A percentile compares a stretch with the other conserved stretches of the same genome.
phyloP scores from a whole-genome alignment of 2,797 vertebrate species.

The Pyrrhura leucotis region DNA sequence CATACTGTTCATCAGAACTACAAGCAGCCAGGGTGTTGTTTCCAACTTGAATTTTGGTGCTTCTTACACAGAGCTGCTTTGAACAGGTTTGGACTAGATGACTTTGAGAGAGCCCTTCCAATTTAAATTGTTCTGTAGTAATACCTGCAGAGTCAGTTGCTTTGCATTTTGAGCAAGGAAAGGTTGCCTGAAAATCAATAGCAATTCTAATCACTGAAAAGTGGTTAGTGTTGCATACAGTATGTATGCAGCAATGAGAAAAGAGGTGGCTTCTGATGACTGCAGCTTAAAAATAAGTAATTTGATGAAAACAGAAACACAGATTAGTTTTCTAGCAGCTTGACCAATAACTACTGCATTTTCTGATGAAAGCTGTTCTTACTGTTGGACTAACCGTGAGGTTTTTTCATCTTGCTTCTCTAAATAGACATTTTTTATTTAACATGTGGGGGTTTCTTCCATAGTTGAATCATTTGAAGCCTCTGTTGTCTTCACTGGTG shows the following conservation, averaged over 20 bases:
- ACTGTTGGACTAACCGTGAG: not conserved
- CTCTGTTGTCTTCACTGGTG: not conserved
- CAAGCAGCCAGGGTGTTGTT: not conserved
- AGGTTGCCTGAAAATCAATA: not conserved
- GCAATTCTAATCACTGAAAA: not conserved
- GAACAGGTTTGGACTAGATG: not conserved
- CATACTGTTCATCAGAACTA: not conserved
- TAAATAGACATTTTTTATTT: not conserved
- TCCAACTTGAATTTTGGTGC: not conserved
- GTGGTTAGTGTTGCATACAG: not conserved
- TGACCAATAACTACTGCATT: not conserved
- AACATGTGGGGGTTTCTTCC: not conserved
- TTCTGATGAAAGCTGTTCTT: not conserved
- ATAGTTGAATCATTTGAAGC: not conserved
- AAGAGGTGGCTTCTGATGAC: not conserved
- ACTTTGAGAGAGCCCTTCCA: not conserved
- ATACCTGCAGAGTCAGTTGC: not conserved
- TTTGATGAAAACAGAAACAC: not conserved
- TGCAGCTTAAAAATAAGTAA: not conserved
- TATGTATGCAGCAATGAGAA: not conserved
- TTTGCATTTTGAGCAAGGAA: not conserved
- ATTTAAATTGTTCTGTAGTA: not conserved
- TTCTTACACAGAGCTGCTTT: not conserved
- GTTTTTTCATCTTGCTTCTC: not conserved
- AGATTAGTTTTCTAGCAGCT: not conserved